These are phyloP conservation scores for Agonopterix heracliana DNA, from an alignment of 2,888 invertebrate genomes.

Conservation along the genomic window DNA sequence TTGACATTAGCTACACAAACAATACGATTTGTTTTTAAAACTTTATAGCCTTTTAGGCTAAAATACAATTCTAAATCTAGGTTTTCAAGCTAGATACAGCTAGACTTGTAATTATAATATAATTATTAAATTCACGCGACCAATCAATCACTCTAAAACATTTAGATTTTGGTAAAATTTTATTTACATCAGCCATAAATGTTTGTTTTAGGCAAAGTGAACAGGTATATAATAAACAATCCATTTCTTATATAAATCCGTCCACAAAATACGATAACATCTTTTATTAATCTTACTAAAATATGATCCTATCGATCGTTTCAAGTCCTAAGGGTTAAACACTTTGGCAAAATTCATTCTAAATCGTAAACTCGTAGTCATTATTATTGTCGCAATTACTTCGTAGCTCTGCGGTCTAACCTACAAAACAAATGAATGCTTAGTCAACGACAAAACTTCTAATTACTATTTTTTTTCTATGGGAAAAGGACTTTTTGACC, in stretches of 20 bases:
- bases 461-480: not conserved
- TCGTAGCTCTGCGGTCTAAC: not conserved
- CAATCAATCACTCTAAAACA: too few species aligned
- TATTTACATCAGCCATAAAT: too few species aligned
- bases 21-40: too few species aligned
- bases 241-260: not conserved
- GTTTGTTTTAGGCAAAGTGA: not conserved
- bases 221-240: not conserved
- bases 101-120: too few species aligned
- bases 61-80: too few species aligned
- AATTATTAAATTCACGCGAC: too few species aligned
- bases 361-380: slow-evolving; percentile 3
- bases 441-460: not conserved
- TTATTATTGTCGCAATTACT: slow-evolving; percentile 4
- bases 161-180: too few species aligned
- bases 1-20: too few species aligned
- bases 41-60: too few species aligned
- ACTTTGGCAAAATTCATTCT: slow-evolving; percentile 1
- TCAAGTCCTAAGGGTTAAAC: not conserved
- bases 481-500: too few species aligned
- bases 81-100: too few species aligned
- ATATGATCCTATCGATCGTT: not conserved
- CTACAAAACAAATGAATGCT: not conserved
- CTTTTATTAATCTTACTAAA: not conserved
- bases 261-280: not conserved